Evolutionary conservation across 2,113 vertebrate genomes (phyloP).

Genomic region (Protobothrops flavoviridis): DNA sequence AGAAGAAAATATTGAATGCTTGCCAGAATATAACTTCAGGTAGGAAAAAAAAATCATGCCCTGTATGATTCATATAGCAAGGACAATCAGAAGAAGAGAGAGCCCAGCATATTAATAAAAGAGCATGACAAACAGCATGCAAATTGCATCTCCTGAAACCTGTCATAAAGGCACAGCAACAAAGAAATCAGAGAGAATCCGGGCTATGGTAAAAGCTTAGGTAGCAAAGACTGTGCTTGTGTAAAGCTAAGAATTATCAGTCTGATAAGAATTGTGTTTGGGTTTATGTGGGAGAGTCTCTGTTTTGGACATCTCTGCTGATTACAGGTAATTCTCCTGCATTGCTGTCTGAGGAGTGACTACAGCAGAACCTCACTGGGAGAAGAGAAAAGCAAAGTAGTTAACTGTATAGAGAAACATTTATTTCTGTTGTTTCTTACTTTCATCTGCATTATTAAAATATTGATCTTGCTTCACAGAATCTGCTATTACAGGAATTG

Average conservation of each 20-base stretch:
- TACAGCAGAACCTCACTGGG: background rate
- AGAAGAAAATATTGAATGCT: conserved; percentile 2
- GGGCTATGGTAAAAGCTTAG: background rate
- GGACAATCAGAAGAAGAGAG: conserved; percentile 29
- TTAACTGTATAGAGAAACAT: background rate
- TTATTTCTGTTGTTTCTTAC: background rate
- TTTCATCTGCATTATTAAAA: background rate
- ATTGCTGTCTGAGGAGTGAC: background rate
- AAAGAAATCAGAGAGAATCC: conserved; percentile 12
- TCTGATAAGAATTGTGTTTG: background rate
- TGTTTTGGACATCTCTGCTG: background rate
- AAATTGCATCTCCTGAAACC: conserved; percentile 25
- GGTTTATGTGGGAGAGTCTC: background rate
- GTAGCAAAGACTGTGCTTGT: background rate
- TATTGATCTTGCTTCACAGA: background rate
- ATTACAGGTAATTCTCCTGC: background rate
- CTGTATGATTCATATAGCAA: conserved; percentile 17
- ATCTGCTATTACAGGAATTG: background rate
- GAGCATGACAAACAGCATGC: conserved; percentile 24
- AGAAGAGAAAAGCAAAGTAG: background rate
- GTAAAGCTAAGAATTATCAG: background rate
- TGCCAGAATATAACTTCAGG: background rate
- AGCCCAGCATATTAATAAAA: conserved; percentile 43
- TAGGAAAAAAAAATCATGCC: conserved; percentile 5
- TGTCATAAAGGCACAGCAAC: conserved; percentile 6